Evolutionary conservation across 2,888 invertebrate species (phyloP).

Genomic region (Aphodius granarius): DNA sequence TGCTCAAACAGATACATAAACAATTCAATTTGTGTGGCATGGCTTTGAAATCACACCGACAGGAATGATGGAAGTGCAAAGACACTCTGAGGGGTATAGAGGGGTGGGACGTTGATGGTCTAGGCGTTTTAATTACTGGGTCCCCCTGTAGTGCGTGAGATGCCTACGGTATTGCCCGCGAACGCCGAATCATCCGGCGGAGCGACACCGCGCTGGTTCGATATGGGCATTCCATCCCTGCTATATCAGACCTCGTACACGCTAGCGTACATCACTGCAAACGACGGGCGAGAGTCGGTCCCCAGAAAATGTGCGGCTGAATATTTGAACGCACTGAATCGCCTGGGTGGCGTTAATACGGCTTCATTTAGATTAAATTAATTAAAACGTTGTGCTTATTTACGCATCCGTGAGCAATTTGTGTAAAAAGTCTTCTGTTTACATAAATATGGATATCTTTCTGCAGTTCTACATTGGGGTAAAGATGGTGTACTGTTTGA

Average conservation of each 20-base stretch:
- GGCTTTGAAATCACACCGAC: background rate
- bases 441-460: no score
- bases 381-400: background rate
- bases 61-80: background rate
- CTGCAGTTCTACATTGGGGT: no score
- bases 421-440: background rate
- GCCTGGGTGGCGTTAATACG: background rate
- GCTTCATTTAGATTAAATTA: background rate
- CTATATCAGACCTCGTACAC: background rate
- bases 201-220: background rate
- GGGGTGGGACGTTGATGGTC: background rate
- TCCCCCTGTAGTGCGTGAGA: background rate
- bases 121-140: background rate
- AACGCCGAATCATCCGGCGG: background rate
- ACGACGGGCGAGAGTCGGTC: background rate
- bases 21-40: background rate
- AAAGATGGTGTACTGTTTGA: background rate
- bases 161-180: background rate
- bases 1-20: background rate
- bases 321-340: background rate
- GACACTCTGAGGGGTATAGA: background rate
- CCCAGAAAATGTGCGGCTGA: background rate
- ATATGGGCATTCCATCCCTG: background rate
- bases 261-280: background rate
- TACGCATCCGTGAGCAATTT: background rate